These are phyloP conservation scores for Microchirus variegatus DNA, from an alignment of 2,797 vertebrate species.

Conservation along the genomic window DNA sequence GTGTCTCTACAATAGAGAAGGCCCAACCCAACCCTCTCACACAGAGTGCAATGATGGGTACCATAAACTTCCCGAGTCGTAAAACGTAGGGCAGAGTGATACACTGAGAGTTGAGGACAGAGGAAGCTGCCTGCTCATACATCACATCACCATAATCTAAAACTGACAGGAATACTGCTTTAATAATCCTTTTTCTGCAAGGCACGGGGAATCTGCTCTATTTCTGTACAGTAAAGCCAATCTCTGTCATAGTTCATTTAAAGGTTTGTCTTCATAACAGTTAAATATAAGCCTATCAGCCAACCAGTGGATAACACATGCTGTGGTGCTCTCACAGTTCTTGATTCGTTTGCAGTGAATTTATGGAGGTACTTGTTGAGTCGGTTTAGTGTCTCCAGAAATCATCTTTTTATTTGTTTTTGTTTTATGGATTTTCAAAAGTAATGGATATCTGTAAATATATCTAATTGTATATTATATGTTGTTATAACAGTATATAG, in stretches of 20 bases:
- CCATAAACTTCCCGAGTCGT: not conserved
- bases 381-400: not conserved
- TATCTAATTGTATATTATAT: too few relatives aligned
- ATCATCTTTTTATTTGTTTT: not conserved
- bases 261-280: not conserved
- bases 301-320: not conserved
- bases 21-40: not conserved
- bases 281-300: not conserved
- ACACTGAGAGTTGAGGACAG: not conserved
- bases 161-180: not conserved
- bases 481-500: too few relatives aligned
- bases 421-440: too few relatives aligned
- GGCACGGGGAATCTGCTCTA: not conserved
- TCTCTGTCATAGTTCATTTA: not conserved
- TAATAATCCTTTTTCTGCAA: not conserved
- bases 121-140: not conserved
- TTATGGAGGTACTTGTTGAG: not conserved
- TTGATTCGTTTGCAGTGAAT: not conserved
- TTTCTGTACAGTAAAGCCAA: not conserved
- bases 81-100: not conserved
- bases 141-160: not conserved
- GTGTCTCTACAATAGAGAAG: not conserved
- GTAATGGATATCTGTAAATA: too few relatives aligned
- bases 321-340: not conserved
- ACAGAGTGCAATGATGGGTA: not conserved